A percentile compares a stretch with the other conserved stretches of the same genome.
phyloP scores from a whole-genome alignment of 2,113 vertebrate species.

The Leucoraja erinaceus region DNA sequence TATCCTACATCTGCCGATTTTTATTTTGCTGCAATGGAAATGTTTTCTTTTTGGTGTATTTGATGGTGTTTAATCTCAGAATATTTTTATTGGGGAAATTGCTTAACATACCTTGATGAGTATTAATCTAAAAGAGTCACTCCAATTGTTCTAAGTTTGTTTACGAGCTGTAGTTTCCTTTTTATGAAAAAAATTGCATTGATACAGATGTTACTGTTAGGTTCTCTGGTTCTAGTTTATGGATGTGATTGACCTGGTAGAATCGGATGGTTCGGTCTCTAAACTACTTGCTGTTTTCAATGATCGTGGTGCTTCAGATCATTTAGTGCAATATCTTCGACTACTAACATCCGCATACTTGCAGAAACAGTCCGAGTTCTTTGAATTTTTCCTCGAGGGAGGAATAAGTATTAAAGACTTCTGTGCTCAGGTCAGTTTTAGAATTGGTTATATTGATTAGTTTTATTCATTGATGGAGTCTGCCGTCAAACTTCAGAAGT shows the following conservation, averaged over 20 bases:
- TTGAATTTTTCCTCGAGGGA: conserved; percentile 66
- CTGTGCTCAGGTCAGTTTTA: conserved; percentile 62
- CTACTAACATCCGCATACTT: conserved; percentile 72
- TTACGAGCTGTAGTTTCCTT: neutral
- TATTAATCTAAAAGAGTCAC: neutral
- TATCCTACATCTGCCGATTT: too few species aligned
- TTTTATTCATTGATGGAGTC: neutral
- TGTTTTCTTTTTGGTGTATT: neutral
- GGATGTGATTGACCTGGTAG: conserved; percentile 59
- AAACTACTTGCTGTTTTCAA: conserved; percentile 64
- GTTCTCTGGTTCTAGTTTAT: conserved; percentile 54
- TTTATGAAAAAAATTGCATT: neutral
- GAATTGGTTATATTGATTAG: neutral
- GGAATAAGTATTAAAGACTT: conserved; percentile 63
- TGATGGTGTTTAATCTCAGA: neutral
- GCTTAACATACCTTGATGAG: neutral
- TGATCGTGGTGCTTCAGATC: conserved; percentile 59
- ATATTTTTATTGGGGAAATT: neutral
- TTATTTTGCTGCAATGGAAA: neutral
- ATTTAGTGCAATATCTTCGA: conserved; percentile 65
- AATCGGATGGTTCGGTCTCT: conserved; percentile 52
- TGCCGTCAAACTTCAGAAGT: neutral
- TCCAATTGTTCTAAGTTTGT: neutral
- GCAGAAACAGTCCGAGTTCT: conserved; percentile 64
- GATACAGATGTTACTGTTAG: conserved; percentile 12